Base-by-base conservation (phyloP, 2,797 vertebrate species). In the Cirrhinus mrigala region DNA sequence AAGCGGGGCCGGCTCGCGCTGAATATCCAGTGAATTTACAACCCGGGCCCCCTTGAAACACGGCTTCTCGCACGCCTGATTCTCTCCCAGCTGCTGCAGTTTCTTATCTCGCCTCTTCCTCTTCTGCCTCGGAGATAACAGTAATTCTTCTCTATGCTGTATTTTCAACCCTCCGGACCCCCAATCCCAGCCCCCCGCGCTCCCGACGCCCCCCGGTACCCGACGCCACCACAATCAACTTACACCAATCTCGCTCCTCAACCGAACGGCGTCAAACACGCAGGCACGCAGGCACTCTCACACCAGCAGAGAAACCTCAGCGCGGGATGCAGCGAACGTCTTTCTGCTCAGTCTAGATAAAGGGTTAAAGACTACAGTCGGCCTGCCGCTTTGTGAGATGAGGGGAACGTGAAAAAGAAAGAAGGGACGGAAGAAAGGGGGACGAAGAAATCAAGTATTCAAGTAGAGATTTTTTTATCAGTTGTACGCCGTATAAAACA, bases 311-410 rank as follows among this genome's bases (percentile, higher is more conserved):
- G 89, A 95, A 95, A 89, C 79, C 95, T 95, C 94, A 94, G 94
- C 92, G 93, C 95, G 95, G 96, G 96, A 97, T 96, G 96, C 95
- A 94, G 94, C 90, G 87, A 94, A 90, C 94, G 96, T 97, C 96
- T 98, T 97, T 98, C 97, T 98, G 97, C 96, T 97, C 95, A 94
- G 96, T 96, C 94, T 96, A 98, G 98, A 99, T 98, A 98, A 98
- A 98, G 96, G 97, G 97, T 98, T 98, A 98, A 96, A 98, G 96
- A 97, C 97, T 96, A 96, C 96, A 95, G 95, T 97, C 94, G 95
- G 96, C 97, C 96, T 93, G 96, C 95, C 94, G 96, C 95, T 96
- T 96, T 96, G 94, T 96, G 87, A 92, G 91, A 90, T 87, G 87
- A 80, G 82, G 87, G 84, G 83, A 88, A 54, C 54, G 83, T 70